Evolutionary conservation across 2,888 invertebrate genomes (phyloP).

Genomic region (Notodonta dromedarius): DNA sequence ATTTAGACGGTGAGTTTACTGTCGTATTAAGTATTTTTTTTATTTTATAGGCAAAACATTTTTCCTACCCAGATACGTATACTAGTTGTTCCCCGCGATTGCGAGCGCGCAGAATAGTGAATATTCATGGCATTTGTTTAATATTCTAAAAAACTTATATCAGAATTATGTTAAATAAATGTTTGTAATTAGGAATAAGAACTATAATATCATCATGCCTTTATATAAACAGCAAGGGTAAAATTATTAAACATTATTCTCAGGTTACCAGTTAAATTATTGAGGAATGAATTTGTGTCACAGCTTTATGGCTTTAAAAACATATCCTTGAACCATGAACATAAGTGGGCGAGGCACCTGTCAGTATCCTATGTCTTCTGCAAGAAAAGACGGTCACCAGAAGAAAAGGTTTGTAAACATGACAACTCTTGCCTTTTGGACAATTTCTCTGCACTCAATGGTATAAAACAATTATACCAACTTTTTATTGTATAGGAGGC

Average conservation of each 20-base stretch:
- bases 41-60: slow-evolving; percentile 1
- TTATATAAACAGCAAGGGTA: no score
- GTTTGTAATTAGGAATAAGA: no score
- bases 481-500: slow-evolving; percentile 39
- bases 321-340: slow-evolving; percentile 22
- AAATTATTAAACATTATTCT: slow-evolving; percentile 18
- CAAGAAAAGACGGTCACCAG: slow-evolving; percentile 86
- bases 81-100: no score
- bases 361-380: slow-evolving; percentile 63
- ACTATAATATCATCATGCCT: no score
- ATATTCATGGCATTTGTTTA: no score
- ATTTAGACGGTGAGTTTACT: slow-evolving; percentile 57
- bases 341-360: slow-evolving; percentile 50
- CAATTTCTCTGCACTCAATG: no score
- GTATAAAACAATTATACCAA: no score
- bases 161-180: no score
- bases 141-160: no score
- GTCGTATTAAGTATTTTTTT: neutral
- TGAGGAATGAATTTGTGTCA: slow-evolving; percentile 49
- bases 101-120: no score
- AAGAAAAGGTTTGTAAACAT: slow-evolving; percentile 77
- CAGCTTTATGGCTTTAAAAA: slow-evolving; percentile 40
- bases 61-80: neutral
- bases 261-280: slow-evolving; percentile 58
- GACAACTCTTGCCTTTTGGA: no score